phyloP scores from a whole-genome alignment of 53 echinoderm and acorn worm genomes.

The Patiria pectinifera region DNA sequence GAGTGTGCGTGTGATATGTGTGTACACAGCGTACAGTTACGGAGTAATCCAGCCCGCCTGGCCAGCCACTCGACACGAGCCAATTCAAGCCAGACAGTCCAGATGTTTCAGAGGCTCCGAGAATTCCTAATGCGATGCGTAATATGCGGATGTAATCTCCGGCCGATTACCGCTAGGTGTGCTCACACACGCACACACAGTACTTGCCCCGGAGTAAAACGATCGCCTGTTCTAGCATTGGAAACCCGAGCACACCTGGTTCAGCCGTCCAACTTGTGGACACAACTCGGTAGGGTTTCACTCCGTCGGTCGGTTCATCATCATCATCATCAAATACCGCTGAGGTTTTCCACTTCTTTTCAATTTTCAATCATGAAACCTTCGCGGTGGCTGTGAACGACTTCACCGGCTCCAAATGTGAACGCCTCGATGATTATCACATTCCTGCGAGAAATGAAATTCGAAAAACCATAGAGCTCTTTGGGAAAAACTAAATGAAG shows the following conservation, averaged over 20 bases:
- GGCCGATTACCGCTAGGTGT: slow-evolving; percentile 47
- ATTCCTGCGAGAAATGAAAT: background rate
- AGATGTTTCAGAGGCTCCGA: slow-evolving; percentile 56
- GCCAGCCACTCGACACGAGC: slow-evolving; percentile 61
- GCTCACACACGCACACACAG: slow-evolving; percentile 8
- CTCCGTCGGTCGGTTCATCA: slow-evolving; percentile 1
- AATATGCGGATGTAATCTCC: slow-evolving; percentile 68
- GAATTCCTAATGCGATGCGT: slow-evolving; percentile 68
- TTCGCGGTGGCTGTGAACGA: background rate
- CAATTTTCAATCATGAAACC: background rate
- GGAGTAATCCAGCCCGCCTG: slow-evolving; percentile 58
- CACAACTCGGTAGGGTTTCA: slow-evolving; percentile 60
- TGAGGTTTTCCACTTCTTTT: background rate
- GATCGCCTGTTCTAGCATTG: slow-evolving; percentile 21
- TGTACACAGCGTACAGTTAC: slow-evolving; percentile 60
- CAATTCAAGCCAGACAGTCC: slow-evolving; percentile 65
- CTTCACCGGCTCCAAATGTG: background rate
- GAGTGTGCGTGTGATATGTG: slow-evolving; percentile 42
- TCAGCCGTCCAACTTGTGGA: slow-evolving; percentile 20
- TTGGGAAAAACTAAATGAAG: no score
- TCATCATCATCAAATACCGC: background rate
- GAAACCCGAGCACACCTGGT: slow-evolving; percentile 34
- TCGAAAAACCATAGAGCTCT: background rate
- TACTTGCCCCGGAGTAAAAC: slow-evolving; percentile 25
- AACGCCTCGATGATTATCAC: background rate